phyloP scores from a whole-genome alignment of 92 coral and sea anemone genomes.

The Porites lobata region DNA sequence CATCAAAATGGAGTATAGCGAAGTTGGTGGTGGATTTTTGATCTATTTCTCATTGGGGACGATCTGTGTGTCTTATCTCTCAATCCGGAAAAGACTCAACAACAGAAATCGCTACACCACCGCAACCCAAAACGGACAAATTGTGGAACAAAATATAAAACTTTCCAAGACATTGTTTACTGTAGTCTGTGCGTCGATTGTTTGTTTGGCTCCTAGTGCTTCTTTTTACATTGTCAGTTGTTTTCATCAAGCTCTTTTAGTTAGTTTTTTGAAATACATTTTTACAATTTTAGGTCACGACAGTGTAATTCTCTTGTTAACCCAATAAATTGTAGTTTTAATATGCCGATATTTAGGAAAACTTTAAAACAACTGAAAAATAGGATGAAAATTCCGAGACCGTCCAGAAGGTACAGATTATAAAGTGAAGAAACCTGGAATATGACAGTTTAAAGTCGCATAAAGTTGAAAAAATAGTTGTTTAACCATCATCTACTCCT shows the following conservation, averaged over 20 bases:
- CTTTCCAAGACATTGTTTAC: not conserved
- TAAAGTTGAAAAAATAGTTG: no score
- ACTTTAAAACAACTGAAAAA: not conserved
- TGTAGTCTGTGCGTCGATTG: not conserved
- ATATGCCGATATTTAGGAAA: not conserved
- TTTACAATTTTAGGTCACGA: not conserved
- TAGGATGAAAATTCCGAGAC: not conserved
- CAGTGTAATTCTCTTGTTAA: slow-evolving; percentile 1
- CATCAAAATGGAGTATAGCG: not conserved
- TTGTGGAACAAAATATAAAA: not conserved
- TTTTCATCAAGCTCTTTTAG: no score
- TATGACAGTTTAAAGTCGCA: no score
- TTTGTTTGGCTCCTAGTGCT: not conserved
- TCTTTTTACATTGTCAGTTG: not conserved
- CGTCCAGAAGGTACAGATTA: not conserved
- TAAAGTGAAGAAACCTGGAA: no score
- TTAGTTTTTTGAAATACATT: not conserved
- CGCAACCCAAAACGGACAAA: not conserved
- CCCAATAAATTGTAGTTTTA: slow-evolving; percentile 18
- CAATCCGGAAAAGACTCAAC: slow-evolving; percentile 6
- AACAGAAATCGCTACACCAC: not conserved
- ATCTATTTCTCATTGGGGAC: not conserved
- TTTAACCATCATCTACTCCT: no score
- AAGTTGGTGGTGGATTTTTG: not conserved
- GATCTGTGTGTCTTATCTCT: slow-evolving; percentile 2